Evolutionary conservation across 2,797 vertebrate species (phyloP).

Genomic region (Thaleichthys pacificus): DNA sequence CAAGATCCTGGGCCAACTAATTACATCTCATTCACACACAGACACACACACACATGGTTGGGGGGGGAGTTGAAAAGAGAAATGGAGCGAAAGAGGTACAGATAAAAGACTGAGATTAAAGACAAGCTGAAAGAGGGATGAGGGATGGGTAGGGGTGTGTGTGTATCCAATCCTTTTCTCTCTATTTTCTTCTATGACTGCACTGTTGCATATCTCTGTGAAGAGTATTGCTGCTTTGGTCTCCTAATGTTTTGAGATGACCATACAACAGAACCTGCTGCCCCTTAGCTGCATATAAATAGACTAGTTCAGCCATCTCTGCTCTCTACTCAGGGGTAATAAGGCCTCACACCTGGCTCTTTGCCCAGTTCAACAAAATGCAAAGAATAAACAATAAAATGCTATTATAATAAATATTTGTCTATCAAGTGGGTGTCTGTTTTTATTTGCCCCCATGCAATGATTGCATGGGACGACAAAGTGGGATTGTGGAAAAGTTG

Average conservation of each 20-base stretch:
- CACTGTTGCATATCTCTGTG: slow-evolving; percentile 4
- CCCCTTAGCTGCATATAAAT: slow-evolving; percentile 39
- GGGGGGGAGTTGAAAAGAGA: neutral
- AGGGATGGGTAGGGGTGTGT: neutral
- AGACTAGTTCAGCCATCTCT: slow-evolving; percentile 17
- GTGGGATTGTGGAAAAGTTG: neutral
- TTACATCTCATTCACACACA: slow-evolving; percentile 38
- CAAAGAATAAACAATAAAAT: slow-evolving; percentile 52
- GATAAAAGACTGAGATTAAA: no score
- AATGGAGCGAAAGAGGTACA: neutral
- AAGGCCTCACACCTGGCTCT: slow-evolving; percentile 32
- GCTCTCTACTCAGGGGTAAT: slow-evolving; percentile 2
- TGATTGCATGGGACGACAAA: neutral
- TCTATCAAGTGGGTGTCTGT: slow-evolving; percentile 23
- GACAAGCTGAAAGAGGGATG: neutral
- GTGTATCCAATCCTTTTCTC: slow-evolving; percentile 4
- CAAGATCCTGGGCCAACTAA: slow-evolving; percentile 44
- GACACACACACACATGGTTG: slow-evolving; percentile 17
- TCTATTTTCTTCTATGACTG: slow-evolving; percentile 3
- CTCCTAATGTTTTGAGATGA: no score
- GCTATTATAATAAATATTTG: slow-evolving; percentile 50
- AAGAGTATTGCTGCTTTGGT: no score
- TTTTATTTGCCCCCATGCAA: slow-evolving; percentile 18
- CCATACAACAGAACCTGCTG: neutral
- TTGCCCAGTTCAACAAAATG: slow-evolving; percentile 30